Percentiles rank a stretch among this genome's conserved stretches.
Evolutionary conservation across 2,888 invertebrate genomes (phyloP).

Genomic region (Eilema depressum): DNA sequence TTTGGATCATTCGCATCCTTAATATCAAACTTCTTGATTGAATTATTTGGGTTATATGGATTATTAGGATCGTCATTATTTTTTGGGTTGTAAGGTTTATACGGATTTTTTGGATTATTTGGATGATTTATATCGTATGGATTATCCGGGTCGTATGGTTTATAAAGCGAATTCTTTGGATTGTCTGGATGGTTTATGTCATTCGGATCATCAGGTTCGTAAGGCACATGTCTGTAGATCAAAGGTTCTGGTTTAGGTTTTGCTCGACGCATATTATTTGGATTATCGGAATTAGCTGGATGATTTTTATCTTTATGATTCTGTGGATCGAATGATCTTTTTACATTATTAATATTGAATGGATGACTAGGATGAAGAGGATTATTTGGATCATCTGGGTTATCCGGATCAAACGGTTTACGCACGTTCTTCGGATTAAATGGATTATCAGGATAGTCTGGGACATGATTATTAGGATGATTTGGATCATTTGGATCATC

Average conservation of each 20-base stretch:
- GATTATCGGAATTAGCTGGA: no score
- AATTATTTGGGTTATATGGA: conserved; percentile 11
- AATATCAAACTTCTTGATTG: conserved; percentile 2
- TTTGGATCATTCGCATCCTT: background rate
- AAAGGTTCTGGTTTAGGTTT: no score
- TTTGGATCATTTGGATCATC: conserved; percentile 10
- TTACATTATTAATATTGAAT: conserved; percentile 7
- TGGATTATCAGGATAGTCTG: background rate
- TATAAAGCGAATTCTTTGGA: conserved; percentile 6
- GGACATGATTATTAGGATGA: conserved; percentile 8
- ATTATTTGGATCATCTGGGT: conserved; percentile 13
- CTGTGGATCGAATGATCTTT: conserved; percentile 3
- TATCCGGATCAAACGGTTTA: conserved; percentile 4
- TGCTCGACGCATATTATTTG: no score
- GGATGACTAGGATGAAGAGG: background rate
- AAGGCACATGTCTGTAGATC: no score
- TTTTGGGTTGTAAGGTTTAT: conserved; percentile 1
- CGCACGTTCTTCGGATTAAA: background rate
- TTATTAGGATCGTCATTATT: conserved; percentile 7
- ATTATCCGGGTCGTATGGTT: conserved; percentile 4
- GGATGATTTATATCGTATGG: conserved; percentile 8
- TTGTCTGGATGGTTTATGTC: conserved; percentile 11
- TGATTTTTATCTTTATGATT: no score
- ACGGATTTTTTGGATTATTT: conserved; percentile 10
- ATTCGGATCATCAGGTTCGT: conserved; percentile 9